Percentiles rank a stretch among this genome's conserved stretches.
Evolutionary conservation across 2,113 vertebrate genomes (phyloP).

Genomic region (Myotis davidii): DNA sequence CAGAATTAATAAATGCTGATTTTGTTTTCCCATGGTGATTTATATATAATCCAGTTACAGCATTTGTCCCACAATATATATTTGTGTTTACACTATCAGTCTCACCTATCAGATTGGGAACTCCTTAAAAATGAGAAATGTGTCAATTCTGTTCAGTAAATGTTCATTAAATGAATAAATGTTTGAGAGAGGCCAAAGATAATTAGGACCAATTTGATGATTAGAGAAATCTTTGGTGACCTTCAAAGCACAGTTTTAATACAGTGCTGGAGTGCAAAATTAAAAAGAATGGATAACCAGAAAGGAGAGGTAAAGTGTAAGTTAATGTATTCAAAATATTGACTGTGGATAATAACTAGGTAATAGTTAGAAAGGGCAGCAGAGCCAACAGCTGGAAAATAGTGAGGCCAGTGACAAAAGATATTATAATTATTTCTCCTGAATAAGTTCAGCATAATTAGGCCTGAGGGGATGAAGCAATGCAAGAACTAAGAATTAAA

Average conservation of each 20-base stretch:
- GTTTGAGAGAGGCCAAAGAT: not conserved
- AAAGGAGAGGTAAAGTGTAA: slow-evolving; percentile 29
- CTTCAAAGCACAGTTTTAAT: slow-evolving; percentile 7
- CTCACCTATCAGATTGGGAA: not conserved
- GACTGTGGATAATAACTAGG: slow-evolving; percentile 36
- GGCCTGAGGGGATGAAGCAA: not conserved
- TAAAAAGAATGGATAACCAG: not conserved
- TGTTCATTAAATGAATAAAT: slow-evolving; percentile 57
- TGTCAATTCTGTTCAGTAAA: not conserved
- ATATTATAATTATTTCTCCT: slow-evolving; percentile 1
- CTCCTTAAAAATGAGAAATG: not conserved
- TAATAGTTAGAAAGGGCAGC: slow-evolving; percentile 21
- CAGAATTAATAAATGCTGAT: not conserved
- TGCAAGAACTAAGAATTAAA: not conserved
- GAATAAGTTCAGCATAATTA: slow-evolving; percentile 58
- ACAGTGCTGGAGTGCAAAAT: not conserved
- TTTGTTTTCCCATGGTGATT: slow-evolving; percentile 3
- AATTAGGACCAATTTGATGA: slow-evolving; percentile 31
- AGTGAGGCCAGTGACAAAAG: slow-evolving; percentile 30
- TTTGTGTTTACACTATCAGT: not conserved
- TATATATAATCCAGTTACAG: not conserved
- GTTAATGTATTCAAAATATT: slow-evolving; percentile 53
- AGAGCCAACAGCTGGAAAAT: slow-evolving; percentile 37
- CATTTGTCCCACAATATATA: not conserved
- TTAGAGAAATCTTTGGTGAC: slow-evolving; percentile 14